A percentile compares a stretch with the other conserved stretches of the same genome.
Evolutionary conservation across 1,140 invertebrate genomes (phyloP).

Genomic region (Procambarus clarkii): DNA sequence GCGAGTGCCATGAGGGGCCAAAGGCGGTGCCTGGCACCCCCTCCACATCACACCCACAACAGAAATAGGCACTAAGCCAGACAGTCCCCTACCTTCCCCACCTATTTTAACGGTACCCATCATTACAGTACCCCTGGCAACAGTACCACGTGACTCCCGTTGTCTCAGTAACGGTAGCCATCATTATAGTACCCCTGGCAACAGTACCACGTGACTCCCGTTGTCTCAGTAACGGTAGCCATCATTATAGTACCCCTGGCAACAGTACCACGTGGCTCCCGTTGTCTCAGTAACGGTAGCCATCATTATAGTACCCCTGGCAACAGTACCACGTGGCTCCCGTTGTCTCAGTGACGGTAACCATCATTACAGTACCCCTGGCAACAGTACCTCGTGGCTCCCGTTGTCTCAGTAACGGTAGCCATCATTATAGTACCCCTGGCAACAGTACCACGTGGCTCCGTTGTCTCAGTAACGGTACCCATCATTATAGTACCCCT

Average conservation of each 20-base stretch:
- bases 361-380: too few species aligned
- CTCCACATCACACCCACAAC: background rate
- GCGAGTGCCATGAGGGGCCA: background rate
- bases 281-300: too few species aligned
- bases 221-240: background rate
- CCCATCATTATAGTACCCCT: too few species aligned
- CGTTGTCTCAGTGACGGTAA: too few species aligned
- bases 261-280: too few species aligned
- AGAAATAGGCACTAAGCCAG: conserved; percentile 47
- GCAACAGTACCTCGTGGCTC: too few species aligned
- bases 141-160: background rate
- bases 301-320: too few species aligned
- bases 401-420: too few species aligned
- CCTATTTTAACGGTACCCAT: background rate
- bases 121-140: background rate
- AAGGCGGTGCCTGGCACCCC: conserved; percentile 20
- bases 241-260: background rate
- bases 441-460: too few species aligned
- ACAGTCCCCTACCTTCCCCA: background rate
- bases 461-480: too few species aligned
- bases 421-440: too few species aligned
- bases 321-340: too few species aligned
- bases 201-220: background rate
- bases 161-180: background rate
- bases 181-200: background rate